Evolutionary conservation across 2,113 vertebrate species (phyloP), one percentile per base, ranked within the genome.

Genomic region (Columba janthina): DNA sequence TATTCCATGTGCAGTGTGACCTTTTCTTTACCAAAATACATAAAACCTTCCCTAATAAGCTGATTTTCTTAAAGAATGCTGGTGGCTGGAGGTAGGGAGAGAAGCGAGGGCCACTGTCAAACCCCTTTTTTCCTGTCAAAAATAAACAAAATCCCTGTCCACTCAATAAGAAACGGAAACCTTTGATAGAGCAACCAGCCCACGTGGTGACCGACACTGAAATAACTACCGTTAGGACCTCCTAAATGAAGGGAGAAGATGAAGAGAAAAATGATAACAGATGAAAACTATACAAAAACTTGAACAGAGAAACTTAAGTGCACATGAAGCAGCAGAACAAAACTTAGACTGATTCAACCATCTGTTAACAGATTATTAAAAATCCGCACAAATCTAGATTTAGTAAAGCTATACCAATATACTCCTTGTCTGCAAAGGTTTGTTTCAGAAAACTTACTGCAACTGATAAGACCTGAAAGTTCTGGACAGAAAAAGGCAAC

Each of bases 21-120:
- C 96, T 98, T 98, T 98, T 97, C 70, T 89, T 95, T 92, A 93
- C 74, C 79, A 85, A 94, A 97, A 73, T 74, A 94, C 15, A 93
- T 7, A 95, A 29, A 81, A 83, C 34, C 67, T 93, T 77, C 75
- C 84, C 76, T 96, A 97, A 96, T 86, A 97, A 96, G 89, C 69
- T 79, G 5, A 34, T 57, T 56, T 80, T 76, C 83, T 56, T 50
- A 7, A 74, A 85, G 53, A 89, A 26, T 38, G 17, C 14, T 85
- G 14, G 50, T 71, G n/a, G 57, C n/a, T 95, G 60, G 40, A 90
- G 20, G 20, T 28, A 72, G 60, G 24, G 44, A 78, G 34, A 85
- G 16, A 95, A 91, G 46, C 0, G 9, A 84, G 24, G 9, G 34
- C 11, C 24, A 25, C 8, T 91, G 76, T 76, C 36, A 92, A 70